Evolutionary conservation across 2,888 invertebrate species (phyloP).

Genomic region (Drosophila kanekoi): DNA sequence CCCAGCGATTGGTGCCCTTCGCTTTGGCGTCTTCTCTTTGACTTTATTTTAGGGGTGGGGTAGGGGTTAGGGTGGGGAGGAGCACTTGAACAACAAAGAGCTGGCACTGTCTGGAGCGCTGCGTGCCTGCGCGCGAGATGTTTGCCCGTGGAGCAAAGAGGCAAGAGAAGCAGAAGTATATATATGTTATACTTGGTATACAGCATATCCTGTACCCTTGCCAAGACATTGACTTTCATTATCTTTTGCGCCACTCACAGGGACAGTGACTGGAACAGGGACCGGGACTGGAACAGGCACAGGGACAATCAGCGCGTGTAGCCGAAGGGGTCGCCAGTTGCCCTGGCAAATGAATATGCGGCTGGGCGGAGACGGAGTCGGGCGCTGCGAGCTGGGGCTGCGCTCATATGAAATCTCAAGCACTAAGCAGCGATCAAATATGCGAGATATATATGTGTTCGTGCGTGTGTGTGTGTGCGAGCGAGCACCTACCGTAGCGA

Average conservation of each 20-base stretch:
- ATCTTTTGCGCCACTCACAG: constrained; percentile 71
- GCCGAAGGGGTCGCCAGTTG: constrained; percentile 20
- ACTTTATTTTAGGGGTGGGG: constrained; percentile 12
- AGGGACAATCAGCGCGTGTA: background rate
- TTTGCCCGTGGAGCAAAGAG: constrained; percentile 15
- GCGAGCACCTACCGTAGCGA: constrained; percentile 59
- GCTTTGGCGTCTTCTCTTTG: constrained; percentile 5
- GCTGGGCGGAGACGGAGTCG: constrained; percentile 1
- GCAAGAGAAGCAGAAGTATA: constrained; percentile 13
- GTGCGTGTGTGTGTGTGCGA: constrained; percentile 1
- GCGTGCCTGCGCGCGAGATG: constrained; percentile 5
- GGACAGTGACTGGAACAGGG: constrained; percentile 1
- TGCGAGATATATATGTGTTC: constrained; percentile 7
- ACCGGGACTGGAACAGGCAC: background rate
- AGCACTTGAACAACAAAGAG: constrained; percentile 53
- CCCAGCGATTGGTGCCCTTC: background rate
- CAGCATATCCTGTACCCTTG: constrained; percentile 78
- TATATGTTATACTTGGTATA: constrained; percentile 19
- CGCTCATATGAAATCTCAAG: constrained; percentile 43
- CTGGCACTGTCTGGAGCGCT: constrained; percentile 48
- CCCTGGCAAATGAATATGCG: constrained; percentile 30
- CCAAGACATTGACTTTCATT: constrained; percentile 78
- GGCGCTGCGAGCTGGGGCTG: constrained; percentile 21
- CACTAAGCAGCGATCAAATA: constrained; percentile 48
- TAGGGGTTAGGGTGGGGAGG: constrained; percentile 2